Conservation (phyloP, 1,140 invertebrate species). For the fruit fly (Drosophila melanogaster) region DNA sequence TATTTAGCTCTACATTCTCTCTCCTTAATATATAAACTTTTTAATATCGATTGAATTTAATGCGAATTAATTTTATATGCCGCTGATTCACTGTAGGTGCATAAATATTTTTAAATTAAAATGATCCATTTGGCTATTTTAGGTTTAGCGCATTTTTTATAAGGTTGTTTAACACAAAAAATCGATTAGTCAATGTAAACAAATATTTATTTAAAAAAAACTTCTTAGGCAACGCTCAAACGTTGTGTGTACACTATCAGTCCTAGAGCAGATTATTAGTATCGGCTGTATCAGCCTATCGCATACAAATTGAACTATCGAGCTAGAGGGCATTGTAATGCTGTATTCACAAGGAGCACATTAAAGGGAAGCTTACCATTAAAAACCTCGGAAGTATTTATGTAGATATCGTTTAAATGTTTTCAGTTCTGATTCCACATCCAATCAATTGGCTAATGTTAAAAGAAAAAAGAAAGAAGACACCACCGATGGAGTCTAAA, state of each 20-base stretch:
- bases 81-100: too few relatives aligned
- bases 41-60: not conserved
- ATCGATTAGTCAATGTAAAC: not conserved
- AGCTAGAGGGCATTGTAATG: not conserved
- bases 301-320: not conserved
- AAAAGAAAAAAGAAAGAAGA: too few relatives aligned
- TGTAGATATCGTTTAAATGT: too few relatives aligned
- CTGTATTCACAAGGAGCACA: not conserved
- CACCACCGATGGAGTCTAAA: too few relatives aligned
- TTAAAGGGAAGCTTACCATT: not conserved
- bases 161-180: not conserved
- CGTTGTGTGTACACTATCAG: slow-evolving; percentile 7
- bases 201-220: slow-evolving; percentile 2
- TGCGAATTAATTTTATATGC: too few relatives aligned
- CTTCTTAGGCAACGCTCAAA: not conserved
- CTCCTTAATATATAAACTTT: not conserved
- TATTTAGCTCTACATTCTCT: not conserved
- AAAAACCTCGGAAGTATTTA: too few relatives aligned
- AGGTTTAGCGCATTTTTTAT: not conserved
- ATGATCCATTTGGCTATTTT: not conserved
- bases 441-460: too few relatives aligned
- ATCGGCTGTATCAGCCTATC: not conserved
- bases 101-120: not conserved
- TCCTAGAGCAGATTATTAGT: not conserved
- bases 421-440: too few relatives aligned